A percentile compares a stretch with the other conserved stretches of the same genome.
Conservation (phyloP, 2,113 vertebrate genomes). For the Orientallactaga bullata region DNA sequence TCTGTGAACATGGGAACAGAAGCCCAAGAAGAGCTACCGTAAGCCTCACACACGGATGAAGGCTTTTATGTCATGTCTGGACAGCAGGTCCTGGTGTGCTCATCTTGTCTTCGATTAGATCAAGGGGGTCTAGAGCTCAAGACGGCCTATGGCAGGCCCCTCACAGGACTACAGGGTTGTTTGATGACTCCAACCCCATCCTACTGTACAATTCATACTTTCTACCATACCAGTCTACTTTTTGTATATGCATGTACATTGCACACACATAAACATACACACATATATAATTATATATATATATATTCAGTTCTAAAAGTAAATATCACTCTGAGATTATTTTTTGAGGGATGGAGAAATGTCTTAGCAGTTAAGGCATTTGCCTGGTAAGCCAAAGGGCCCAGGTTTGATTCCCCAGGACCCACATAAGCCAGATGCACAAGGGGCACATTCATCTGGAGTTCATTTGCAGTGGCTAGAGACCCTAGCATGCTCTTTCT, state of each 20-base stretch:
- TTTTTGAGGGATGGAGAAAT: too few species aligned
- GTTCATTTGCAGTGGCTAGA: too few species aligned
- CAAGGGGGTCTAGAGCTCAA: not conserved
- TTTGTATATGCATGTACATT: too few species aligned
- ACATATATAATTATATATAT: not conserved
- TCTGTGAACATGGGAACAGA: not conserved
- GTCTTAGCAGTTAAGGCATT: too few species aligned
- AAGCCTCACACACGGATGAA: not conserved
- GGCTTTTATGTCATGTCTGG: not conserved
- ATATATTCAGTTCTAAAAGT: too few species aligned
- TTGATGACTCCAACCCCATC: not conserved
- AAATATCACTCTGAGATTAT: not conserved
- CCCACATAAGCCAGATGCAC: too few species aligned
- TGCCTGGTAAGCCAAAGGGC: too few species aligned
- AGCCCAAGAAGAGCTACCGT: not conserved
- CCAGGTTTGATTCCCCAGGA: too few species aligned
- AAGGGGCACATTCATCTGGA: too few species aligned
- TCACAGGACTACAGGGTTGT: not conserved
- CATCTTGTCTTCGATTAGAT: not conserved
- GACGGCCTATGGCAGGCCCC: rapidly evolving
- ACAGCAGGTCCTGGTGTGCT: not conserved
- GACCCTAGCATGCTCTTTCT: too few species aligned
- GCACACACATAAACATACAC: too few species aligned
- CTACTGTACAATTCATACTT: not conserved
- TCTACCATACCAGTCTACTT: not conserved